Conservation (phyloP, 1,140 invertebrate species). For the Scaptomyza graminum region DNA sequence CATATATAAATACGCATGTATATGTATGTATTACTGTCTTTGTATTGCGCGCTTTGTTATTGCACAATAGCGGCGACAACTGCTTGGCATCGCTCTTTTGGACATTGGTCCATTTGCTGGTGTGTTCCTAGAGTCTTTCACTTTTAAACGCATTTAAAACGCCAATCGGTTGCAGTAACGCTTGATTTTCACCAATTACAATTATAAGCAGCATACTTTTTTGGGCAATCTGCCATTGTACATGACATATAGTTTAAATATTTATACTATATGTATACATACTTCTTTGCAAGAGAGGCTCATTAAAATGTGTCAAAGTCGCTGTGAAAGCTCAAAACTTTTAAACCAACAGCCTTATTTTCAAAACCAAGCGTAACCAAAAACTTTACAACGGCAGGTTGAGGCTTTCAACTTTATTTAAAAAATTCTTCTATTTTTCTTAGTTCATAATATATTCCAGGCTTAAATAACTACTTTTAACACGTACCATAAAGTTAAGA, state of each 20-base stretch:
- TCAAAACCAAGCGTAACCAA: not conserved
- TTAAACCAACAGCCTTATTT: not conserved
- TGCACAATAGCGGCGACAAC: not conserved
- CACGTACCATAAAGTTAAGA: not conserved
- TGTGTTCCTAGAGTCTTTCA: not conserved
- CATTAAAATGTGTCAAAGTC: constrained; percentile 18
- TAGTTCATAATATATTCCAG: constrained; percentile 19
- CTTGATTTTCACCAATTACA: not conserved
- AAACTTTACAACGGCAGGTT: not conserved
- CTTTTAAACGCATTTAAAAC: not conserved
- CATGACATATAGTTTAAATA: not conserved
- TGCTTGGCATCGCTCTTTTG: constrained; percentile 7
- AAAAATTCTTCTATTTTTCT: not conserved
- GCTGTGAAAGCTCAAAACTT: not conserved
- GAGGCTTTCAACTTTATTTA: not conserved
- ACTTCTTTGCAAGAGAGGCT: not conserved
- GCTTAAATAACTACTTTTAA: constrained; percentile 21
- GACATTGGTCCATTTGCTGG: not conserved
- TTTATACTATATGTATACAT: not conserved
- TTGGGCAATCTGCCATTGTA: not conserved
- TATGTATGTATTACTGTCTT: not conserved
- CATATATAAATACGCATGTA: not conserved
- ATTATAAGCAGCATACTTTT: constrained; percentile 30
- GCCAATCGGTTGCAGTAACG: not conserved
- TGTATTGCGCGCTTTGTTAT: not conserved